Conservation (phyloP, 53 echinoderm and acorn worm species). For the Glandiceps talaboti region DNA sequence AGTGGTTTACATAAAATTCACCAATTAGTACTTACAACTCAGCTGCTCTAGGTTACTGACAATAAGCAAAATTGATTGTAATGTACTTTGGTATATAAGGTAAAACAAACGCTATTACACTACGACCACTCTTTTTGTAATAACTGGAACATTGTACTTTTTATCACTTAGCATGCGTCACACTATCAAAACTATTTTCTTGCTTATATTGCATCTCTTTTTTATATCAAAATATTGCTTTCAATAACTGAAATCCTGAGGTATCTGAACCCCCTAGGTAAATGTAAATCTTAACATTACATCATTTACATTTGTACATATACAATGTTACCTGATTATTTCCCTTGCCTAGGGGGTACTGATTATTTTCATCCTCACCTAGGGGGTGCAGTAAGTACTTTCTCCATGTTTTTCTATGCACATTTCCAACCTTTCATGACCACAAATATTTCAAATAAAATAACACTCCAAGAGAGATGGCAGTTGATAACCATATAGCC, state of each 20-base stretch:
- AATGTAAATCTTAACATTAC: conserved; percentile 7
- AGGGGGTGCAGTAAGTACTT: background rate
- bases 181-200: background rate
- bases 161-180: background rate
- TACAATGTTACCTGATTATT: background rate
- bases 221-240: background rate
- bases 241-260: background rate
- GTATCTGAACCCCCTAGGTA: background rate
- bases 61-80: too few relatives aligned
- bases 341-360: too few relatives aligned
- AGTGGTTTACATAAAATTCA: too few relatives aligned
- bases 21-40: too few relatives aligned
- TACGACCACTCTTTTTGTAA: too few relatives aligned
- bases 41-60: too few relatives aligned
- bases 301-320: conserved; percentile 5
- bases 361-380: too few relatives aligned
- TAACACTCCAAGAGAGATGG: too few relatives aligned
- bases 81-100: too few relatives aligned
- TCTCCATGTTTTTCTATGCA: background rate
- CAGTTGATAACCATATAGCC: too few relatives aligned
- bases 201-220: background rate
- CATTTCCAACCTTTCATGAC: background rate
- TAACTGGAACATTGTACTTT: too few relatives aligned
- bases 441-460: background rate
- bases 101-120: too few relatives aligned